A percentile compares a stretch with the other conserved stretches of the same genome.
Evolutionary conservation across 2,113 vertebrate genomes (phyloP).

Genomic region (Hylia prasina): DNA sequence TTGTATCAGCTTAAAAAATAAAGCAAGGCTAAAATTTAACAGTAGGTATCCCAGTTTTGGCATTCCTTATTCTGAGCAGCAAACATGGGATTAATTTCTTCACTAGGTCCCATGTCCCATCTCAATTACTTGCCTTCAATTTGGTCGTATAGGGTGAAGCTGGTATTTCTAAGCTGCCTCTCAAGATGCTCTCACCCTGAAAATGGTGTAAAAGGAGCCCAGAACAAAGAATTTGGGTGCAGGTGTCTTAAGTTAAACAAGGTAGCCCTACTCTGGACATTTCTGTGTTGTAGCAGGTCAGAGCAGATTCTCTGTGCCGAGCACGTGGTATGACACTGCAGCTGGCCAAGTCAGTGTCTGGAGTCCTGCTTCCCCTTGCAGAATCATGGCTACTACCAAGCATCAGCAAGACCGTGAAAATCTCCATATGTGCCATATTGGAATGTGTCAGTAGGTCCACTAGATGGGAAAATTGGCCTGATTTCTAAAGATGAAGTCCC

Average conservation of each 20-base stretch:
- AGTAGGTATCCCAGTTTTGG: neutral
- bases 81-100: neutral
- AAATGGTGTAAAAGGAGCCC: neutral
- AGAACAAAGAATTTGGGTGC: neutral
- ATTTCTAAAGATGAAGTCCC: neutral
- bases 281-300: neutral
- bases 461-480: slow-evolving; percentile 20
- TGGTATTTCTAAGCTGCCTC: neutral
- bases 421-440: neutral
- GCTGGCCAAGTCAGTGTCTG: neutral
- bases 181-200: neutral
- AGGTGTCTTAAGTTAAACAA: accelerated
- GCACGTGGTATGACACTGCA: accelerated
- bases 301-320: neutral
- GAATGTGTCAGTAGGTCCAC: neutral
- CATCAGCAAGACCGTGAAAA: neutral
- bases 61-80: neutral
- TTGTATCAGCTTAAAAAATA: neutral
- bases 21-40: neutral
- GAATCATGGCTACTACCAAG: neutral
- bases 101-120: neutral
- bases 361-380: neutral
- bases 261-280: accelerated
- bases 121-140: neutral
- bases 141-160: neutral